Evolutionary conservation across 2,888 invertebrate species (phyloP).

Genomic region (Diarsia dahlii): DNA sequence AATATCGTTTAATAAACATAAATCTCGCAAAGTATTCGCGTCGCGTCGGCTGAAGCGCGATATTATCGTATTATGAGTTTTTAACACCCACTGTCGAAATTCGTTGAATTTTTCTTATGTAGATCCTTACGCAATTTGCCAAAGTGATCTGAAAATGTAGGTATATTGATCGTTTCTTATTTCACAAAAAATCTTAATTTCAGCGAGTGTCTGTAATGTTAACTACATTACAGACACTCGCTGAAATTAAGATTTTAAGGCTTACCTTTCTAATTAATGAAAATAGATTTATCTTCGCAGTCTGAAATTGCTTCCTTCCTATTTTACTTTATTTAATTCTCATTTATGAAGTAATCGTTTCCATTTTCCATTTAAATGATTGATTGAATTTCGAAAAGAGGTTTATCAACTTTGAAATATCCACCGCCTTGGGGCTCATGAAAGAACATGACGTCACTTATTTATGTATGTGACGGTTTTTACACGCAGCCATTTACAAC

Average conservation of each 20-base stretch:
- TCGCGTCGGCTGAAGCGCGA: slow-evolving; percentile 1
- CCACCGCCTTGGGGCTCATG: background rate
- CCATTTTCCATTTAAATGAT: slow-evolving; percentile 16
- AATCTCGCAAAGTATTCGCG: slow-evolving; percentile 21
- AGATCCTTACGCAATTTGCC: background rate
- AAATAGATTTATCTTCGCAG: background rate
- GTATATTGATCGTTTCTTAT: background rate
- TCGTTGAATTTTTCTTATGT: background rate
- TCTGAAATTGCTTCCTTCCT: slow-evolving; percentile 12
- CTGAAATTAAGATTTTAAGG: no score
- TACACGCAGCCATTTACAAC: no score
- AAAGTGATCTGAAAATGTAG: background rate
- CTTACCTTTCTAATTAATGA: background rate
- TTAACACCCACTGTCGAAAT: slow-evolving; percentile 11
- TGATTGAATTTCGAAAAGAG: slow-evolving; percentile 12
- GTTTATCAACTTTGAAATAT: background rate
- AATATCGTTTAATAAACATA: background rate
- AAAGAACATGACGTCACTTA: background rate
- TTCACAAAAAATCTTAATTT: background rate
- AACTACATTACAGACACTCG: no score
- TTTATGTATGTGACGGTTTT: background rate
- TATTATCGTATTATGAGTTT: slow-evolving; percentile 16
- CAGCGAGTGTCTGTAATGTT: no score
- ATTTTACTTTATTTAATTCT: slow-evolving; percentile 4
- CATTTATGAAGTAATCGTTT: background rate